Percentiles rank a stretch among this genome's conserved stretches.
Conservation (phyloP, 2,797 vertebrate species). For the Sebastes aleutianus region DNA sequence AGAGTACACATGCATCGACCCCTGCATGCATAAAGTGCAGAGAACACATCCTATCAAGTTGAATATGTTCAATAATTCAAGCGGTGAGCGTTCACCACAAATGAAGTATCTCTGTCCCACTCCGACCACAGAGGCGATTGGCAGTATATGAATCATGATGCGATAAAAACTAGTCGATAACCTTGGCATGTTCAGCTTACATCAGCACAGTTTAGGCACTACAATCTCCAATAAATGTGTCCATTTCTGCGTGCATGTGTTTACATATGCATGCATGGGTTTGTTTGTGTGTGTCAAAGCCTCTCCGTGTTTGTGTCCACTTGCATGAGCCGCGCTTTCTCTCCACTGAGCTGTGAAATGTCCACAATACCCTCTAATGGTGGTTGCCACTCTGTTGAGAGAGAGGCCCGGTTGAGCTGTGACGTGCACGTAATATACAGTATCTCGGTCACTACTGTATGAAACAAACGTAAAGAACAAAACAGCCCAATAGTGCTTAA, state of each 20-base stretch:
- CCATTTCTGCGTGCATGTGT: not conserved
- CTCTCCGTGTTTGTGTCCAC: conserved; percentile 37
- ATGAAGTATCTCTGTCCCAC: conserved; percentile 25
- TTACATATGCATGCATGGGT: not conserved
- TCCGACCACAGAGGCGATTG: not conserved
- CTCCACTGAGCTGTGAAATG: conserved; percentile 61
- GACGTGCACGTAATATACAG: conserved; percentile 13
- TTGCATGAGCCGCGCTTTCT: conserved; percentile 46
- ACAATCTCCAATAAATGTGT: not conserved
- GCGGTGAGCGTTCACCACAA: conserved; percentile 6
- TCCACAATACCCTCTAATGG: conserved; percentile 42
- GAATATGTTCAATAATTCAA: conserved; percentile 50
- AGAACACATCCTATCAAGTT: conserved; percentile 15
- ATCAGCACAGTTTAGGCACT: not conserved
- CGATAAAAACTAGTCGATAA: conserved; percentile 11
- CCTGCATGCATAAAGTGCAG: conserved; percentile 4
- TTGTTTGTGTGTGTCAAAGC: conserved; percentile 18
- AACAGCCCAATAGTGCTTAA: conserved; percentile 12
- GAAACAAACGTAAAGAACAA: conserved; percentile 14
- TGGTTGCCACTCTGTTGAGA: conserved; percentile 15
- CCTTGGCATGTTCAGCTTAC: not conserved
- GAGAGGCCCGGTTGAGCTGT: conserved; percentile 14
- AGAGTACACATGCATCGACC: conserved; percentile 25
- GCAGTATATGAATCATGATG: not conserved
- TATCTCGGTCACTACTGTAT: not conserved